Percentiles rank a stretch among this genome's conserved stretches.
Conservation (phyloP, 2,888 invertebrate genomes). For the Nemotelus pantherinus region DNA sequence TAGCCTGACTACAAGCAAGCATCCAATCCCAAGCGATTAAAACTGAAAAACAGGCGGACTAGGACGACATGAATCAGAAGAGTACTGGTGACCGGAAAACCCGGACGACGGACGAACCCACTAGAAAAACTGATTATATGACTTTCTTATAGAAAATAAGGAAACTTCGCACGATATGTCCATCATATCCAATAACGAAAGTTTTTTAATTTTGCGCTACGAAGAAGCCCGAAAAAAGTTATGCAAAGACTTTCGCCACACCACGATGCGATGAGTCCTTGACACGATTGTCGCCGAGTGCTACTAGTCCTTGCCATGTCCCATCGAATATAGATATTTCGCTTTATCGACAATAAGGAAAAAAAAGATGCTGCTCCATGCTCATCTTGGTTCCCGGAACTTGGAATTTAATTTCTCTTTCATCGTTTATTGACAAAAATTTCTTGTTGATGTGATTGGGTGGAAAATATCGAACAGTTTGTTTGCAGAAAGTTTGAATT, state of each 20-base stretch:
- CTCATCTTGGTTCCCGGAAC: neutral
- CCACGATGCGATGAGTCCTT: neutral
- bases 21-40: too few relatives aligned
- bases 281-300: neutral
- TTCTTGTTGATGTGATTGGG: neutral
- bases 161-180: slow-evolving; percentile 48
- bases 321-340: neutral
- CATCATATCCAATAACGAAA: slow-evolving; percentile 50
- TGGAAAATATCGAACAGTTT: neutral
- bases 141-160: slow-evolving; percentile 39
- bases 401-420: slow-evolving; percentile 19
- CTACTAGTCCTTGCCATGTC: slow-evolving; percentile 9
- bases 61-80: too few relatives aligned
- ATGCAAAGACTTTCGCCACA: slow-evolving; percentile 40
- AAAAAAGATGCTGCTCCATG: neutral
- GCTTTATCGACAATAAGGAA: neutral
- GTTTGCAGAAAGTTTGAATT: neutral
- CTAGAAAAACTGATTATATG: slow-evolving; percentile 35
- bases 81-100: too few relatives aligned
- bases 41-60: too few relatives aligned
- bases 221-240: slow-evolving; percentile 46
- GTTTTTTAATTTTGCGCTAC: slow-evolving; percentile 50
- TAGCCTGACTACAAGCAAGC: too few relatives aligned
- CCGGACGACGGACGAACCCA: neutral
- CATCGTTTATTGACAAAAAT: slow-evolving; percentile 36